A percentile compares a stretch with the other conserved stretches of the same genome.
Evolutionary conservation across 2,888 invertebrate genomes (phyloP).

Genomic region (Trachelus iudaicus): DNA sequence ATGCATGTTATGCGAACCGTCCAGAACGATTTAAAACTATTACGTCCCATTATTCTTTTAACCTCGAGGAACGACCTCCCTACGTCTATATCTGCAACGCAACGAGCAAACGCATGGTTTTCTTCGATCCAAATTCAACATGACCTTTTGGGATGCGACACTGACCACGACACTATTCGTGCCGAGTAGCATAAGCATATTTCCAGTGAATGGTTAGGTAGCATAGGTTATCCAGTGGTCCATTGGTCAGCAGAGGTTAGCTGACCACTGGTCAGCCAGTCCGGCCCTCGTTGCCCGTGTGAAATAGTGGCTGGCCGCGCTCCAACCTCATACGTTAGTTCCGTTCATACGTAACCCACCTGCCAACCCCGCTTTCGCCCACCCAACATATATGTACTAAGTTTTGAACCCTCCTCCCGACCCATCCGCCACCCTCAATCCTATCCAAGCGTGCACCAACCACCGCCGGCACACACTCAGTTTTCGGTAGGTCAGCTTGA

Average conservation of each 20-base stretch:
- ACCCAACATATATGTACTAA: slow-evolving; percentile 15
- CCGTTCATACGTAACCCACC: slow-evolving; percentile 59
- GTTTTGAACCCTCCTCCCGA: slow-evolving; percentile 7
- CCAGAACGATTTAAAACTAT: slow-evolving; percentile 27
- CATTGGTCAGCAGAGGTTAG: slow-evolving; percentile 58
- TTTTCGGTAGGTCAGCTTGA: slow-evolving; percentile 35
- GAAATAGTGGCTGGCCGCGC: slow-evolving; percentile 61
- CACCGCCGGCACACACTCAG: slow-evolving; percentile 22
- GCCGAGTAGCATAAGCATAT: slow-evolving; percentile 50
- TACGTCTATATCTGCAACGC: neutral
- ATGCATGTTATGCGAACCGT: slow-evolving; percentile 36
- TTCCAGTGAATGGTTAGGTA: slow-evolving; percentile 53
- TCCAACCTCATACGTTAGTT: slow-evolving; percentile 61
- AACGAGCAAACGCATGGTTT: slow-evolving; percentile 1
- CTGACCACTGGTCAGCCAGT: slow-evolving; percentile 43
- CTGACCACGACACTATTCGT: neutral
- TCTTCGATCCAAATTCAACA: neutral
- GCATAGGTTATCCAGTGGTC: slow-evolving; percentile 58
- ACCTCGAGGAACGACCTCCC: slow-evolving; percentile 26
- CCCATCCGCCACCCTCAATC: slow-evolving; percentile 11
- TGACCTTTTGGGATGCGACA: neutral
- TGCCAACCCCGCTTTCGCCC: slow-evolving; percentile 39
- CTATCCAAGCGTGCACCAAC: slow-evolving; percentile 13
- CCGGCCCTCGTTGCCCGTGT: slow-evolving; percentile 48
- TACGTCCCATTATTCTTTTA: slow-evolving; percentile 33